Percentiles rank a stretch among this genome's conserved stretches.
Conservation (phyloP, 1,140 invertebrate genomes). For the Zaprionus gabonicus region DNA sequence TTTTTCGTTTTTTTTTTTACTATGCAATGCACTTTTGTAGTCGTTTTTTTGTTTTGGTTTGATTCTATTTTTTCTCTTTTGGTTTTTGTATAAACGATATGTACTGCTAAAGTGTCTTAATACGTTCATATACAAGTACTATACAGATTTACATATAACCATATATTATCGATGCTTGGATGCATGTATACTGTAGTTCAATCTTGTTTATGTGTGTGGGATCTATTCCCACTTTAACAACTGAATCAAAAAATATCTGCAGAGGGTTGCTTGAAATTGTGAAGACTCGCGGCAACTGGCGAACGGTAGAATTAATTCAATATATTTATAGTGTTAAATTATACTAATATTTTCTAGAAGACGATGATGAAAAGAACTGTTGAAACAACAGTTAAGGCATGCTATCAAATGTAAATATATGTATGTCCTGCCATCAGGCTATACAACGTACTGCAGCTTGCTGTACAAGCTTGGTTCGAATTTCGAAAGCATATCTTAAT, state of each 20-base stretch:
- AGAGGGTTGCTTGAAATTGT: not conserved
- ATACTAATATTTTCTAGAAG: not conserved
- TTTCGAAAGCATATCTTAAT: conserved; percentile 1
- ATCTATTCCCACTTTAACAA: conserved; percentile 35
- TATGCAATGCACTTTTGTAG: conserved; percentile 33
- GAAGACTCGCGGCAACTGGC: not conserved
- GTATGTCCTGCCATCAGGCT: not conserved
- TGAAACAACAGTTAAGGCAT: not conserved
- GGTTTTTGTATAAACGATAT: conserved; percentile 70
- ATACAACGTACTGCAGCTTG: not conserved
- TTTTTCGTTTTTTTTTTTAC: conserved; percentile 1
- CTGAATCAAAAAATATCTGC: conserved; percentile 39
- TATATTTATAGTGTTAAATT: not conserved
- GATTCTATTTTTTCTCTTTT: not conserved
- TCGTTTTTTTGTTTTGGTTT: not conserved
- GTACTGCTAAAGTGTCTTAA: conserved; percentile 65
- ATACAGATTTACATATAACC: conserved; percentile 28
- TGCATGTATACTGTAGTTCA: not conserved
- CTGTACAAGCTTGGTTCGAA: not conserved
- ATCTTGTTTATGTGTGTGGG: not conserved
- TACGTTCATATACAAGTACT: conserved; percentile 41
- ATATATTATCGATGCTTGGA: not conserved
- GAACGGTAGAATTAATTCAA: not conserved
- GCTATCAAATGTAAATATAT: not conserved
- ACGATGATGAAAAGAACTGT: not conserved